Conservation (phyloP, 1,140 invertebrate genomes). For the Amyelois transitella region DNA sequence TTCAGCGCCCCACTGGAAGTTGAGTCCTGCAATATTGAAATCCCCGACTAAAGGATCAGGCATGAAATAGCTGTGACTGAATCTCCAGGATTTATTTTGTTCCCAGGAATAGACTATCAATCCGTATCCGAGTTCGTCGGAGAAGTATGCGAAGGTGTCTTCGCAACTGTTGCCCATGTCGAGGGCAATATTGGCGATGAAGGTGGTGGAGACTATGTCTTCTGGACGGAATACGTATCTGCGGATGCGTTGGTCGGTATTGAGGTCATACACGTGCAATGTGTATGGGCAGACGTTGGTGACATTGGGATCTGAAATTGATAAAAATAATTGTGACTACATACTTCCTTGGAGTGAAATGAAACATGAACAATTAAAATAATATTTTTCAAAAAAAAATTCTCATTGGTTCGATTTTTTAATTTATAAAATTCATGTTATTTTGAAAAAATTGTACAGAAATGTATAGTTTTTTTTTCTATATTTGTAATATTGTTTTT, state of each 20-base stretch:
- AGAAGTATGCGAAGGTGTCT: conserved; percentile 86
- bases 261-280: conserved; percentile 84
- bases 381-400: too few species aligned
- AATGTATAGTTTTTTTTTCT: too few species aligned
- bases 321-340: not conserved
- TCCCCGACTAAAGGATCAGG: conserved; percentile 86
- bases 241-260: conserved; percentile 80
- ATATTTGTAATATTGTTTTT: not conserved
- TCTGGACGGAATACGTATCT: conserved; percentile 81
- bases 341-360: not conserved
- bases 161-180: conserved; percentile 84
- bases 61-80: conserved; percentile 84
- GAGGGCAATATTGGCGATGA: conserved; percentile 88
- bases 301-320: conserved; percentile 65
- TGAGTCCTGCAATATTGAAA: conserved; percentile 85
- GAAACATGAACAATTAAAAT: too few species aligned
- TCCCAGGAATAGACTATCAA: conserved; percentile 85
- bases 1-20: conserved; percentile 88
- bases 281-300: conserved; percentile 83
- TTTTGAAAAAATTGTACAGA: too few species aligned
- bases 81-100: conserved; percentile 84
- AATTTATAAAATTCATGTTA: too few species aligned
- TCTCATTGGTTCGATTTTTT: too few species aligned
- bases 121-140: conserved; percentile 87
- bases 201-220: conserved; percentile 84